These are phyloP conservation scores for Hoplostethus atlanticus DNA, from an alignment of 2,797 vertebrate species.

Conservation along the genomic window DNA sequence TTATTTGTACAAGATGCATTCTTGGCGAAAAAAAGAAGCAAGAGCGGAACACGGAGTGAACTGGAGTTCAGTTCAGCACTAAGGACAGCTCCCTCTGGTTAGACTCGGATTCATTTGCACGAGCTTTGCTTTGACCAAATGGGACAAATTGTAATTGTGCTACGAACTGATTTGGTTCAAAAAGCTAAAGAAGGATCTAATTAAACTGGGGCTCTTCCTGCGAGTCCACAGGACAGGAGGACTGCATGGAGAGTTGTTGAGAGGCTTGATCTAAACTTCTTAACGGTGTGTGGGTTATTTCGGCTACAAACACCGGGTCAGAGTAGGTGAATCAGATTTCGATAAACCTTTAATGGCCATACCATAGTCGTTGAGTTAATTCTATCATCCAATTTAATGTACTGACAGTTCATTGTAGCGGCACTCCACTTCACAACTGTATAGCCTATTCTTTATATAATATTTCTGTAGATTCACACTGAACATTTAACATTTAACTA, in stretches of 20 bases:
- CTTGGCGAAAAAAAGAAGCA: background rate
- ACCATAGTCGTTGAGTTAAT: no score
- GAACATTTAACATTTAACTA: no score
- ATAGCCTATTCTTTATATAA: no score
- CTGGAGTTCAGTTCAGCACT: slow-evolving; percentile 66
- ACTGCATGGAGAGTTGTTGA: background rate
- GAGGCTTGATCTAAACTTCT: slow-evolving; percentile 4
- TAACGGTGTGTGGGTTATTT: background rate
- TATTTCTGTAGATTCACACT: no score
- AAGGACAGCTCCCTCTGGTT: slow-evolving; percentile 68
- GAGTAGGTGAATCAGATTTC: no score
- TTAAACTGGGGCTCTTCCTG: background rate
- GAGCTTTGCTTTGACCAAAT: slow-evolving; percentile 41
- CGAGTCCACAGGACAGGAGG: background rate
- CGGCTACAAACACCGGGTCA: background rate
- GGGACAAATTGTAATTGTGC: slow-evolving; percentile 30
- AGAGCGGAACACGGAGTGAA: background rate
- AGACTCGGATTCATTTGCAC: slow-evolving; percentile 39
- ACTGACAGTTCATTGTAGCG: no score
- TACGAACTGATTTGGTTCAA: slow-evolving; percentile 9
- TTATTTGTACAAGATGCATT: background rate
- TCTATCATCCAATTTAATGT: no score
- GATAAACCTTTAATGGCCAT: no score
- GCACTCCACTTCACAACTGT: no score
- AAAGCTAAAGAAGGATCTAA: background rate